Percentiles rank a stretch among this genome's conserved stretches.
phyloP scores from a whole-genome alignment of 2,888 invertebrate genomes.

The Macrophya alboannulata region DNA sequence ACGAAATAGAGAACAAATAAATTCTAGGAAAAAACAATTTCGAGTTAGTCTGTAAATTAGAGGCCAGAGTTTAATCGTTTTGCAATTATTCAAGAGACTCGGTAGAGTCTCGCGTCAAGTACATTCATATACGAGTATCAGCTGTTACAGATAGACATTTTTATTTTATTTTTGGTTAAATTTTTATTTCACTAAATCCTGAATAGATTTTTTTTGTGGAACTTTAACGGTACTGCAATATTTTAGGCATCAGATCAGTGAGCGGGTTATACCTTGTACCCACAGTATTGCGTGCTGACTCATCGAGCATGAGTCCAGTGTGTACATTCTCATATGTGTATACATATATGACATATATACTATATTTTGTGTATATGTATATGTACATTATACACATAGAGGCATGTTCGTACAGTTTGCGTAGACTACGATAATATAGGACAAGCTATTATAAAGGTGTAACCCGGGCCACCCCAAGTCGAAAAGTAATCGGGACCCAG shows the following conservation, averaged over 20 bases:
- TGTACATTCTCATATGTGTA: not conserved
- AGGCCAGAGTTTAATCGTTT: not conserved
- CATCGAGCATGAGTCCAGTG: conserved; percentile 29
- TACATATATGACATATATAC: not conserved
- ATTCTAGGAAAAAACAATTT: not conserved
- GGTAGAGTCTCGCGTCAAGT: too few species aligned
- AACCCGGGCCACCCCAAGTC: conserved; percentile 31
- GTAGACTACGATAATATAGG: conserved; percentile 5
- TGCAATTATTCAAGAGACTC: too few species aligned
- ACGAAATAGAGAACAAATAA: not conserved
- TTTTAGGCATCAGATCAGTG: not conserved
- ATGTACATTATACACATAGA: not conserved
- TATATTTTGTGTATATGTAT: not conserved
- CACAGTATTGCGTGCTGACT: conserved; percentile 33
- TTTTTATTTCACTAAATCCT: not conserved
- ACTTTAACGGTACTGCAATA: not conserved
- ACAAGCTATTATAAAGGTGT: conserved; percentile 34
- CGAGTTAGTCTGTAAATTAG: not conserved
- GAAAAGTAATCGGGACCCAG: conserved; percentile 25
- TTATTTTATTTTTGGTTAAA: too few species aligned
- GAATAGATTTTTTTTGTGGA: not conserved
- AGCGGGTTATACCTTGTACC: not conserved
- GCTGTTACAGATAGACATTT: not conserved
- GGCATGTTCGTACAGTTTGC: not conserved
- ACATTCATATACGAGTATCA: not conserved